These are phyloP conservation scores for Meloe dianella DNA, from an alignment of 2,888 invertebrate genomes.

Conservation along the genomic window DNA sequence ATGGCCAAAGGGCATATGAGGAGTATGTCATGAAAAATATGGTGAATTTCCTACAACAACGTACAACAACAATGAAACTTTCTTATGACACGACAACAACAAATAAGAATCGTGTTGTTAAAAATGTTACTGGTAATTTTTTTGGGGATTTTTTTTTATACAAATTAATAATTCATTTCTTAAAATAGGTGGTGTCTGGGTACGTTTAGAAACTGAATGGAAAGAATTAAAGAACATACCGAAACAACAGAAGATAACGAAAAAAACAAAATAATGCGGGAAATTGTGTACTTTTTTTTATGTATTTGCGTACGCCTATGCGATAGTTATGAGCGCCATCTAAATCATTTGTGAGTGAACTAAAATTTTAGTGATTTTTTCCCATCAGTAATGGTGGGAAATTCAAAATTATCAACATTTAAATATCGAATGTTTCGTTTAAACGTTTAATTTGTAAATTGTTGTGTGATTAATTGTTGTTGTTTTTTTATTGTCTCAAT, in stretches of 20 bases:
- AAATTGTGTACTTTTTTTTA: too few species aligned
- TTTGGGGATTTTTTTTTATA: background rate
- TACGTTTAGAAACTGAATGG: slow-evolving; percentile 79
- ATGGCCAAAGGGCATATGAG: slow-evolving; percentile 84
- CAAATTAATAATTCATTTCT: slow-evolving; percentile 21
- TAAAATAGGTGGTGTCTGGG: slow-evolving; percentile 74
- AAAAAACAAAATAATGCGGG: background rate
- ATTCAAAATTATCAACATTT: too few species aligned
- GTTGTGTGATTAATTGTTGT: too few species aligned
- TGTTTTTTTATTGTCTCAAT: too few species aligned
- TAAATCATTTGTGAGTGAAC: too few species aligned
- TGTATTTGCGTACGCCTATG: too few species aligned
- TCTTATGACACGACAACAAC: slow-evolving; percentile 25
- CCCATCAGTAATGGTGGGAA: too few species aligned
- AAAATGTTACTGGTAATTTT: slow-evolving; percentile 48
- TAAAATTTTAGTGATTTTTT: too few species aligned
- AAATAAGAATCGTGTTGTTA: slow-evolving; percentile 55
- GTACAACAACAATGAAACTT: slow-evolving; percentile 41
- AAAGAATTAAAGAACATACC: slow-evolving; percentile 60
- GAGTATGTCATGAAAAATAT: slow-evolving; percentile 77
- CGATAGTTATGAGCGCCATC: too few species aligned
- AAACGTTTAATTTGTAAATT: too few species aligned
- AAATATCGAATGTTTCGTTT: too few species aligned
- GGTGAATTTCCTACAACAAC: slow-evolving; percentile 66
- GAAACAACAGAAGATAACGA: background rate